phyloP scores from a whole-genome alignment of 1,140 invertebrate genomes.

The Diorhabda elongata region DNA sequence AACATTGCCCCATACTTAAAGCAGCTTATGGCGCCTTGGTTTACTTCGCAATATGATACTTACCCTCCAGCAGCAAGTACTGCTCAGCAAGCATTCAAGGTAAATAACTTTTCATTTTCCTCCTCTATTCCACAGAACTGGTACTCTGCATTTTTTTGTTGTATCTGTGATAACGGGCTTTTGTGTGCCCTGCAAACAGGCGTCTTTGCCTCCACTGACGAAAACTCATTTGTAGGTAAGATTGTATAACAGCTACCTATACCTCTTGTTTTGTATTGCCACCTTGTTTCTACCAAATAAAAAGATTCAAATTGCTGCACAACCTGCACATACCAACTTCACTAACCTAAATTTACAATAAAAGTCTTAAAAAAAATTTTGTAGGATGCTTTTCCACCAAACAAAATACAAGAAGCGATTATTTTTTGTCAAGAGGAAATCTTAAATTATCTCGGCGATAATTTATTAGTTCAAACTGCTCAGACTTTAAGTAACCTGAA shows the following conservation, averaged over 20 bases:
- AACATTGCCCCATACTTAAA: slow-evolving; percentile 75
- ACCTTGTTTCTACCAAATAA: too few species aligned
- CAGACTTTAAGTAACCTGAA: slow-evolving; percentile 58
- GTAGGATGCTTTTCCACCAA: slow-evolving; percentile 64
- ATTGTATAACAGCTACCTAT: too few species aligned
- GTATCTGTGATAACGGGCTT: too few species aligned
- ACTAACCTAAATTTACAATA: too few species aligned
- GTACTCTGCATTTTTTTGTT: too few species aligned
- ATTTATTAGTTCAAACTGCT: slow-evolving; percentile 64
- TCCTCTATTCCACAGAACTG: too few species aligned
- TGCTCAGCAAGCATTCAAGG: slow-evolving; percentile 66
- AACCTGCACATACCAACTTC: too few species aligned
- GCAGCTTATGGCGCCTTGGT: slow-evolving; percentile 68
- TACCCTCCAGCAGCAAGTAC: slow-evolving; percentile 73
- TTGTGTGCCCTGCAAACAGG: too few species aligned
- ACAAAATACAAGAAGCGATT: slow-evolving; percentile 68
- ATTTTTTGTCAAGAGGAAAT: slow-evolving; percentile 74
- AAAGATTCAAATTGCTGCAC: too few species aligned
- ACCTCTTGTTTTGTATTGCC: background rate
- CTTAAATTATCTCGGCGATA: slow-evolving; percentile 65
- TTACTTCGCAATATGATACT: slow-evolving; percentile 74
- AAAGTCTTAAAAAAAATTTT: slow-evolving; percentile 24
- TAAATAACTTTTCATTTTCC: slow-evolving; percentile 33
- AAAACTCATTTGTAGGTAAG: too few species aligned
- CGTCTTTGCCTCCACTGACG: too few species aligned